Conservation (phyloP, 2,888 invertebrate species). For the Agrenia bidenticulata region DNA sequence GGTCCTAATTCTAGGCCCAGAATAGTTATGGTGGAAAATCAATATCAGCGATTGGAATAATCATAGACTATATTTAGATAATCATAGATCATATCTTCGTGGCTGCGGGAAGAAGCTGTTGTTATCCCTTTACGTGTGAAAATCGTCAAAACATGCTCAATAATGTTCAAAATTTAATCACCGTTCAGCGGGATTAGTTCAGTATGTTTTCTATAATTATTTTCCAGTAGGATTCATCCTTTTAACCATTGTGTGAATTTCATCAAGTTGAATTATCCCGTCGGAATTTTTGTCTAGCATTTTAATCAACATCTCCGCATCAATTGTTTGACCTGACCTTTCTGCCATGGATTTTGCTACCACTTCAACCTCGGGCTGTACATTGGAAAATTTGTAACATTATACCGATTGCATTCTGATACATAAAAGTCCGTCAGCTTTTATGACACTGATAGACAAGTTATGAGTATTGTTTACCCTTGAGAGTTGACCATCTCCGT, state of each 20-base stretch:
- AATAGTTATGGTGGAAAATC: no score
- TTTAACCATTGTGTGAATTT: slow-evolving; percentile 25
- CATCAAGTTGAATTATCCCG: slow-evolving; percentile 25
- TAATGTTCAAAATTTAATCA: no score
- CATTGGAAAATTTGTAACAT: no score
- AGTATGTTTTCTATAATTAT: slow-evolving; percentile 15
- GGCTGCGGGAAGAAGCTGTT: no score
- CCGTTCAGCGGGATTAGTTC: no score
- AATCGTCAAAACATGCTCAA: neutral
- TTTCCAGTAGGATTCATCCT: slow-evolving; percentile 10
- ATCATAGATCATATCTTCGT: no score
- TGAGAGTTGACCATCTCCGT: slow-evolving; percentile 27
- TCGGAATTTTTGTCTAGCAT: slow-evolving; percentile 34
- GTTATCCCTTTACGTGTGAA: no score
- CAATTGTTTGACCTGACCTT: slow-evolving; percentile 22
- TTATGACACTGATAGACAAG: neutral
- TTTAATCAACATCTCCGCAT: slow-evolving; percentile 24
- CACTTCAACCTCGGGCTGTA: slow-evolving; percentile 29
- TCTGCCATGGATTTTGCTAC: slow-evolving; percentile 27
- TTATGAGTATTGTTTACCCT: no score
- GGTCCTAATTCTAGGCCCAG: no score
- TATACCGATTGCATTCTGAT: slow-evolving; percentile 1
- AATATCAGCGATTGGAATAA: no score
- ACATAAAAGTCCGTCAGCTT: no score
- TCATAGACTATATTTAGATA: no score